phyloP scores from a whole-genome alignment of 2,797 vertebrate genomes.

The Acomys russatus region DNA sequence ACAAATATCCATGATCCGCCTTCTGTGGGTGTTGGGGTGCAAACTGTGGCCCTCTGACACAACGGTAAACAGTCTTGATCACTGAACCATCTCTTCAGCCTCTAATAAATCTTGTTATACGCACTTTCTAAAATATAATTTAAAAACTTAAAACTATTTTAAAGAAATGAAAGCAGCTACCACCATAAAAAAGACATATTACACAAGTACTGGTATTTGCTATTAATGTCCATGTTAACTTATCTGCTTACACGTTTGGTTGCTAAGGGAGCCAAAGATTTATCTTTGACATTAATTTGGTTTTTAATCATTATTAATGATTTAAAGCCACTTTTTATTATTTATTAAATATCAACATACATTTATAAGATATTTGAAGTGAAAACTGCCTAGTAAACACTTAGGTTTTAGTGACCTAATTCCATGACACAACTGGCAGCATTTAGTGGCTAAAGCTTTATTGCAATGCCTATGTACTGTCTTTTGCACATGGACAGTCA shows the following conservation, averaged over 20 bases:
- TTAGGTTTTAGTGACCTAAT: slow-evolving; percentile 60
- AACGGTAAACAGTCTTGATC: neutral
- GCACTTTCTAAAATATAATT: neutral
- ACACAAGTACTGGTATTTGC: neutral
- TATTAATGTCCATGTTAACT: slow-evolving; percentile 50
- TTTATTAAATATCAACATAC: slow-evolving; percentile 64
- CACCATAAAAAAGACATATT: neutral
- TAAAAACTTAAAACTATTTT: neutral
- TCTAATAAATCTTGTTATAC: neutral
- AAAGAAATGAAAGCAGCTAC: neutral
- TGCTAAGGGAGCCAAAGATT: slow-evolving; percentile 60
- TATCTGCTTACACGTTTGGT: slow-evolving; percentile 49
- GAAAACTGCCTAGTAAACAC: slow-evolving; percentile 52
- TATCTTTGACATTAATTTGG: slow-evolving; percentile 69
- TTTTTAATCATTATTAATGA: slow-evolving; percentile 59
- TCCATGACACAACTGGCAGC: slow-evolving; percentile 25
- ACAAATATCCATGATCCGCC: neutral
- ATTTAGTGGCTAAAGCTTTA: slow-evolving; percentile 51
- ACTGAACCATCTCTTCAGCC: neutral
- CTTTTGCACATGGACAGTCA: slow-evolving; percentile 19
- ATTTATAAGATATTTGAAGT: slow-evolving; percentile 64
- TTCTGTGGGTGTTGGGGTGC: neutral
- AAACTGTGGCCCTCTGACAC: neutral
- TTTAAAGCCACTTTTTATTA: slow-evolving; percentile 64
- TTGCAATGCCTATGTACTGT: neutral